Conservation (phyloP, 2,113 vertebrate genomes). For the Stigmatopora argus region DNA sequence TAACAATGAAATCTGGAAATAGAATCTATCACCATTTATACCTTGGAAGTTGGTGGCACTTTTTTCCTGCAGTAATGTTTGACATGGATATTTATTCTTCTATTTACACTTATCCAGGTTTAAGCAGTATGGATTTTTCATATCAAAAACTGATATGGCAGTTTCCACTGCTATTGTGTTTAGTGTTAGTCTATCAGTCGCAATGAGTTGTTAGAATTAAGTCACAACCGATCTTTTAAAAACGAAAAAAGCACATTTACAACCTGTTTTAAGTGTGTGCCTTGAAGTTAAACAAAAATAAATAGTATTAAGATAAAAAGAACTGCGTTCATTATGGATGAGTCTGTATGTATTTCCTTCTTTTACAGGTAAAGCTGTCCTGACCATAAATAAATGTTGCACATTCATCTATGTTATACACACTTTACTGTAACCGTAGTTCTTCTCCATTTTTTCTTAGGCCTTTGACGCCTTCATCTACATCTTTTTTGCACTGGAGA, state of each 20-base stretch:
- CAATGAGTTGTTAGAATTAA: not conserved
- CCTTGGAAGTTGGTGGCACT: constrained; percentile 8
- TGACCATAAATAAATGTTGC: constrained; percentile 8
- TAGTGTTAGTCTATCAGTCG: not conserved
- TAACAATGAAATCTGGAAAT: constrained; percentile 24
- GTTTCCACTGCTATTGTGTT: not conserved
- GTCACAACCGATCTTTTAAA: not conserved
- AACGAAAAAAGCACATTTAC: not conserved
- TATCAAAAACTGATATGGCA: not conserved
- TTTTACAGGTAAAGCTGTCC: not conserved
- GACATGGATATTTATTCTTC: constrained; percentile 15
- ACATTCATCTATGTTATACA: not conserved
- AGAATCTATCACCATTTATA: constrained; percentile 11
- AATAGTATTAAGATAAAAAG: constrained; percentile 3
- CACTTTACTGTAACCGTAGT: constrained; percentile 2
- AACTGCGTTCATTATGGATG: not conserved
- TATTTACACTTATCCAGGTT: constrained; percentile 3
- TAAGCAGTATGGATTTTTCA: not conserved
- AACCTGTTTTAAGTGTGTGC: too few relatives aligned
- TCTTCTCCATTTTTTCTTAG: constrained; percentile 52
- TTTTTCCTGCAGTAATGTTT: constrained; percentile 7
- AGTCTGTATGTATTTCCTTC: not conserved
- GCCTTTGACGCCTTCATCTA: constrained; percentile 98
- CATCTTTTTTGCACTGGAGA: constrained; percentile 96
- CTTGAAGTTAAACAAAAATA: not conserved